phyloP scores from a whole-genome alignment of 2,888 invertebrate species.

The Leptinotarsa haldemani region DNA sequence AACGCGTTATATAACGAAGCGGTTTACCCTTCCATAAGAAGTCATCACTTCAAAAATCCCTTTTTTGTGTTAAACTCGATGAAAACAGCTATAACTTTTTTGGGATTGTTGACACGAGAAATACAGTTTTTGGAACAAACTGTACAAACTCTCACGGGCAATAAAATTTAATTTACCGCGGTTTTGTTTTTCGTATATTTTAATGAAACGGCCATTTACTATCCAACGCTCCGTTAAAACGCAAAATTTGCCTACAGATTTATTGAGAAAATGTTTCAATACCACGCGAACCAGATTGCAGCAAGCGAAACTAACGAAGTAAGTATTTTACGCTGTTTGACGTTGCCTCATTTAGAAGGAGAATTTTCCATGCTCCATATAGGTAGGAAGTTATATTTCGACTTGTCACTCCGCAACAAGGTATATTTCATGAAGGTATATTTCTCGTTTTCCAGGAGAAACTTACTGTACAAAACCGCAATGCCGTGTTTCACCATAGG shows the following conservation, averaged over 20 bases:
- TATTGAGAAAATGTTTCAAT: slow-evolving; percentile 39
- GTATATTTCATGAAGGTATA: not conserved
- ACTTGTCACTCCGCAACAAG: slow-evolving; percentile 8
- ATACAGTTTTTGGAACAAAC: not conserved
- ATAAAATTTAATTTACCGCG: not conserved
- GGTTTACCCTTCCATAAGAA: too few species aligned
- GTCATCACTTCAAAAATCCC: too few species aligned
- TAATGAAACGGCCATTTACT: slow-evolving; percentile 26
- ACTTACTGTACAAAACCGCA: too few species aligned
- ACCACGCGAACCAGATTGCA: slow-evolving; percentile 37
- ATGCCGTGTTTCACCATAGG: too few species aligned
- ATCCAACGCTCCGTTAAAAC: slow-evolving; percentile 36
- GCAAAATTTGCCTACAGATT: slow-evolving; percentile 43
- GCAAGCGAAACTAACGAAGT: slow-evolving; percentile 40
- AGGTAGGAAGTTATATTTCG: slow-evolving; percentile 7
- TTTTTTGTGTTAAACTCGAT: too few species aligned
- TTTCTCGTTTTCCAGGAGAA: not conserved
- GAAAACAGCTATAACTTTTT: not conserved
- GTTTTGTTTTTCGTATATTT: slow-evolving; percentile 21
- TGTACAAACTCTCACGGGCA: not conserved
- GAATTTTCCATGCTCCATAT: slow-evolving; percentile 25
- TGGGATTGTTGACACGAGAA: not conserved
- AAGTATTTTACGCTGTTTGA: slow-evolving; percentile 30
- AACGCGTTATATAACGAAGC: too few species aligned
- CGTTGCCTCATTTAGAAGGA: slow-evolving; percentile 10